Conservation (phyloP, 2,113 vertebrate genomes). For the Scartelaos histophorus region DNA sequence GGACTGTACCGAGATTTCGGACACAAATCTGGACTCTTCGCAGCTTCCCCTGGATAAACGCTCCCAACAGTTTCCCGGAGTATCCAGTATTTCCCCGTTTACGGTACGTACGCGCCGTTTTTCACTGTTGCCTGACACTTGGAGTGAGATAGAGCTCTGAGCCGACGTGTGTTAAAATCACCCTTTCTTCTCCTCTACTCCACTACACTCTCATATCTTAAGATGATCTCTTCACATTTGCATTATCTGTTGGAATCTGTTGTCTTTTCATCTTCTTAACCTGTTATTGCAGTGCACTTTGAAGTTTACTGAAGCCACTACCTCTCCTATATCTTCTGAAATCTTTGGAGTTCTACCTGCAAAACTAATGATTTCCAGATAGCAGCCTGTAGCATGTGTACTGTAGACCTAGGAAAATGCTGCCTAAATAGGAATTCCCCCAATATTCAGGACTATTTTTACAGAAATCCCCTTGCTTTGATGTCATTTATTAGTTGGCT, state of each 20-base stretch:
- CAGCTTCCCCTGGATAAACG: slow-evolving; percentile 2
- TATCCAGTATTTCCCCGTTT: neutral
- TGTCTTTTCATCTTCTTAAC: neutral
- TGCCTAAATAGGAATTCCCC: neutral
- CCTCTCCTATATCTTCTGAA: neutral
- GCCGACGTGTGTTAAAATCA: slow-evolving; percentile 43
- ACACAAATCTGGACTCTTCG: neutral
- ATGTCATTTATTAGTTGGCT: neutral
- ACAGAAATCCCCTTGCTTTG: neutral
- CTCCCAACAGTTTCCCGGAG: neutral
- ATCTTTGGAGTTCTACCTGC: neutral
- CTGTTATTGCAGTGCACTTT: neutral
- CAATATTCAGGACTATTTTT: neutral
- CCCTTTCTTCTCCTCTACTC: neutral
- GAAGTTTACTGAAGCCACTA: neutral
- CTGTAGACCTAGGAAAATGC: neutral
- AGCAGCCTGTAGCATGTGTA: slow-evolving; percentile 5
- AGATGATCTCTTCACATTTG: accelerated
- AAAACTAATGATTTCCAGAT: slow-evolving; percentile 6
- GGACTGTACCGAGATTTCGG: slow-evolving; percentile 7
- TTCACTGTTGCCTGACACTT: slow-evolving; percentile 28
- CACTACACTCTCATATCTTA: neutral
- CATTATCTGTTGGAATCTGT: accelerated
- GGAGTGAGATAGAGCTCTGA: slow-evolving; percentile 29
- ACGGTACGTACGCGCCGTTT: slow-evolving; percentile 40